Conservation (phyloP, 2,888 invertebrate species). For the Zhuqinia jingwanae region DNA sequence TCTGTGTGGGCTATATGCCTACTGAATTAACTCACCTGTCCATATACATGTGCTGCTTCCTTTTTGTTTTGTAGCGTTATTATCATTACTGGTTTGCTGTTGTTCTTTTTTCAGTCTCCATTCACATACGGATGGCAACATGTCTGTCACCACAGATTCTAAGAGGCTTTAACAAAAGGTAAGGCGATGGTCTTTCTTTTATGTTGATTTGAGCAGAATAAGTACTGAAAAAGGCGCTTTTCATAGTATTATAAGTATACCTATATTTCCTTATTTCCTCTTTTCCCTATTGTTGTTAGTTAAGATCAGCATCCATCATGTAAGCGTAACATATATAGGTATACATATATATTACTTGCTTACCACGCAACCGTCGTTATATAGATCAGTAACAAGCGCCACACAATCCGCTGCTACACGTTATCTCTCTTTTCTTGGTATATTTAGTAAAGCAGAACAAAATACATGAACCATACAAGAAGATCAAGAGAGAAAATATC, state of each 20-base stretch:
- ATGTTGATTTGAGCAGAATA: constrained; percentile 23
- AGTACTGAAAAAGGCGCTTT: constrained; percentile 11
- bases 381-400: not conserved
- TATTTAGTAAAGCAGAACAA: constrained; percentile 7
- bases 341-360: not conserved
- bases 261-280: too few species aligned
- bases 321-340: too few species aligned
- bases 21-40: constrained; percentile 13
- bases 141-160: constrained; percentile 79
- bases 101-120: constrained; percentile 77
- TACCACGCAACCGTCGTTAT: not conserved
- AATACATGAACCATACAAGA: constrained; percentile 15
- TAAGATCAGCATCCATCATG: too few species aligned
- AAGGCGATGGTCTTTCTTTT: constrained; percentile 64
- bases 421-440: constrained; percentile 44
- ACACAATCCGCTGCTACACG: constrained; percentile 26
- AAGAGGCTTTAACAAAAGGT: constrained; percentile 79
- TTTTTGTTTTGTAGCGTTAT: not conserved
- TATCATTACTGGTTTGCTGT: constrained; percentile 30
- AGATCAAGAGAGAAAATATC: not conserved
- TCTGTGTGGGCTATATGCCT: constrained; percentile 18
- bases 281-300: too few species aligned
- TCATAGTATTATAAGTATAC: too few species aligned
- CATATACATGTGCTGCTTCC: constrained; percentile 8
- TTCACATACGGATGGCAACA: constrained; percentile 80